phyloP scores from a whole-genome alignment of 2,888 invertebrate species.

The Eumacrocentrus americanus region DNA sequence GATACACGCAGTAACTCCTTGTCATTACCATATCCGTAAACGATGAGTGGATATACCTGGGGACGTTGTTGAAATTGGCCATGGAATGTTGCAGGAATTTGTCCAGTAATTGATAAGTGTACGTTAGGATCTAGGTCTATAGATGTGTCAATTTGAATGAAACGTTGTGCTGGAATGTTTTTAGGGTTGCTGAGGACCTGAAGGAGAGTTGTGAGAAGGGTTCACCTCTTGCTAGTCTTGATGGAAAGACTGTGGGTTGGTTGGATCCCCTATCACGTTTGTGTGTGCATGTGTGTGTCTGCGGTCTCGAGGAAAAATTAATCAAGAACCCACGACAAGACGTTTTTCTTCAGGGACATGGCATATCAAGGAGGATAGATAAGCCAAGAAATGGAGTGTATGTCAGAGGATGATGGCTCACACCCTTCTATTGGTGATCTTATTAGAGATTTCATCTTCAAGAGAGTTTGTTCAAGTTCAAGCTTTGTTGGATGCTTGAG shows the following conservation, averaged over 20 bases:
- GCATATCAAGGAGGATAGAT: background rate
- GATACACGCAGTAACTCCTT: constrained; percentile 18
- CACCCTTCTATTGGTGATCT: background rate
- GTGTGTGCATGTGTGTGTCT: too few relatives aligned
- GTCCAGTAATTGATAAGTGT: background rate
- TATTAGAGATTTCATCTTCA: background rate
- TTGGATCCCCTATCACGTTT: too few relatives aligned
- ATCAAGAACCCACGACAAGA: too few relatives aligned
- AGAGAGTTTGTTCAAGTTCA: background rate
- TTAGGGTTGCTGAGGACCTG: too few relatives aligned
- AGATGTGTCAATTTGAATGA: too few relatives aligned
- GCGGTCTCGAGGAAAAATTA: too few relatives aligned
- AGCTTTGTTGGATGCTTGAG: background rate
- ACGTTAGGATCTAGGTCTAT: too few relatives aligned
- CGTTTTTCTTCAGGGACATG: background rate
- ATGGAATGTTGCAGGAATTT: background rate
- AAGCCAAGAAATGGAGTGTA: background rate
- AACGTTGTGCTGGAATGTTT: too few relatives aligned
- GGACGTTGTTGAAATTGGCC: constrained; percentile 10
- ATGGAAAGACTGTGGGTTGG: too few relatives aligned
- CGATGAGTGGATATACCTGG: constrained; percentile 16
- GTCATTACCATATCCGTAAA: constrained; percentile 27
- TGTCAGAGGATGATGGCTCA: background rate
- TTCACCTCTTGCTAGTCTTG: too few relatives aligned
- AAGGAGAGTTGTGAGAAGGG: too few relatives aligned